A percentile compares a stretch with the other conserved stretches of the same genome.
Conservation (phyloP, 2,113 vertebrate species). For the Pithys albifrons region DNA sequence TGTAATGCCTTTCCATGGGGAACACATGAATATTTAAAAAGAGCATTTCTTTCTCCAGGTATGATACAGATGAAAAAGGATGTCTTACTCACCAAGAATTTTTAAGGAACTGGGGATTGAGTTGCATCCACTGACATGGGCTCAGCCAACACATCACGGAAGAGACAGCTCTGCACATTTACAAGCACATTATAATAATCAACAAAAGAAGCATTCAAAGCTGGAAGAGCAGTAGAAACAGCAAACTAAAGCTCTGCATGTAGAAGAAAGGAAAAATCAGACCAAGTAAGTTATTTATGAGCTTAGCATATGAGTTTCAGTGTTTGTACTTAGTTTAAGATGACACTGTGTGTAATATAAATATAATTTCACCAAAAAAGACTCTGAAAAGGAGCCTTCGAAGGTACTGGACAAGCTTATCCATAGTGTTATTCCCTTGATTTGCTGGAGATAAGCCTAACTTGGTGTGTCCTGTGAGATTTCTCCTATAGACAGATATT, state of each 20-base stretch:
- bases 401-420: background rate
- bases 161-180: slow-evolving; percentile 49
- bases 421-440: background rate
- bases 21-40: slow-evolving; percentile 44
- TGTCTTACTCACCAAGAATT: slow-evolving; percentile 74
- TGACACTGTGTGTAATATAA: background rate
- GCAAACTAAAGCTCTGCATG: slow-evolving; percentile 1
- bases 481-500: background rate
- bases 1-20: background rate
- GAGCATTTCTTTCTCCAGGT: slow-evolving; percentile 66
- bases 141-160: background rate
- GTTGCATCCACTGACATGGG: background rate
- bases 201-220: slow-evolving; percentile 47
- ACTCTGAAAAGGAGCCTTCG: background rate
- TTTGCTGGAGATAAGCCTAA: background rate
- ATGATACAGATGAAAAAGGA: slow-evolving; percentile 70
- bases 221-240: background rate
- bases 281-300: slow-evolving; percentile 51
- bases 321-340: background rate
- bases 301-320: background rate
- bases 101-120: slow-evolving; percentile 64
- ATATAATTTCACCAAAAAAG: background rate
- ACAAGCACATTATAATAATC: slow-evolving; percentile 56
- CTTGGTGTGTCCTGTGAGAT: background rate
- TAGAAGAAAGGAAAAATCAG: slow-evolving; percentile 47